Percentiles rank a stretch among this genome's conserved stretches.
Conservation (phyloP, 2,797 vertebrate genomes). For the Sylvilagus floridanus region DNA sequence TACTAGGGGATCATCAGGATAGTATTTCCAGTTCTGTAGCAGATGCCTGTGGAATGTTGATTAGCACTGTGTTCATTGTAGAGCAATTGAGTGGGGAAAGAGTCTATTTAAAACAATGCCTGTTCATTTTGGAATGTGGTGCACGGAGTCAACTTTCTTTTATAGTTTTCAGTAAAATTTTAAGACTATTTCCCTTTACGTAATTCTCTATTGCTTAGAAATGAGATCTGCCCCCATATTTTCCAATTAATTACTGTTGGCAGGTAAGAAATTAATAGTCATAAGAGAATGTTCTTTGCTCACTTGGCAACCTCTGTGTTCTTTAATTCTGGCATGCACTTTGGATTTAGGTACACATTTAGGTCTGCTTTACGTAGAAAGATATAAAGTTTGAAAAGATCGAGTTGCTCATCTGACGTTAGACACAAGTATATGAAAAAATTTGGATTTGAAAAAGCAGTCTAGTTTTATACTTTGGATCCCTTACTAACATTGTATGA, state of each 20-base stretch:
- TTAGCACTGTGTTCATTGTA: background rate
- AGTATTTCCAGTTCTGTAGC: background rate
- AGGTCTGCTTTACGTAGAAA: background rate
- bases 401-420: background rate
- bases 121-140: background rate
- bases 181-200: background rate
- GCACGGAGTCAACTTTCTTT: background rate
- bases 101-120: background rate
- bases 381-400: background rate
- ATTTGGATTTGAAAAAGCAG: background rate
- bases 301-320: background rate
- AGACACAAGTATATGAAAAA: background rate
- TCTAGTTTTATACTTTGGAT: background rate
- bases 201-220: background rate
- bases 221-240: background rate
- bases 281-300: background rate
- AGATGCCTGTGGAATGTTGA: background rate
- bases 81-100: background rate
- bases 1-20: background rate
- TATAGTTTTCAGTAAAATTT: background rate
- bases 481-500: background rate
- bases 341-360: conserved; percentile 12
- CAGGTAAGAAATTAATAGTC: background rate
- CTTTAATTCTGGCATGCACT: background rate
- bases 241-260: background rate